Percentiles rank a stretch among this genome's conserved stretches.
Evolutionary conservation across 2,797 vertebrate species (phyloP).

Genomic region (Gephyroberyx darwinii): DNA sequence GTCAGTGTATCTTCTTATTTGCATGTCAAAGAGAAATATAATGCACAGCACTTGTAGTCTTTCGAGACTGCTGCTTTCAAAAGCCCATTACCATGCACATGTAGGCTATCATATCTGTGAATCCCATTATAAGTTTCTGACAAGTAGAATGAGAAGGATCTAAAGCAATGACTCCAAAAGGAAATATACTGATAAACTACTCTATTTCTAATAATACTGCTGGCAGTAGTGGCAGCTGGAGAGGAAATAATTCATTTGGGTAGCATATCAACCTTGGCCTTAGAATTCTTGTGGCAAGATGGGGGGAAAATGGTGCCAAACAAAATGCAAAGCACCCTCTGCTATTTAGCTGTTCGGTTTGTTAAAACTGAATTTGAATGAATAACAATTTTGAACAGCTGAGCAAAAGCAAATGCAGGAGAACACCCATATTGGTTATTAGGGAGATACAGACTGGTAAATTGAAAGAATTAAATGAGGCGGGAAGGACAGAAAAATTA

Average conservation of each 20-base stretch:
- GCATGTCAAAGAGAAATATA: conserved; percentile 41
- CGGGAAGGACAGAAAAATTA: conserved; percentile 19
- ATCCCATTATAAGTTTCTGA: conserved; percentile 63
- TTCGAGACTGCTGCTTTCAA: conserved; percentile 50
- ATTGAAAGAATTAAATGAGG: conserved; percentile 57
- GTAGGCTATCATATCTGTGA: conserved; percentile 59
- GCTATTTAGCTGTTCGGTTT: conserved; percentile 32
- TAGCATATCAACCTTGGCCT: conserved; percentile 64
- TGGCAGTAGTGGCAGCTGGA: conserved; percentile 56
- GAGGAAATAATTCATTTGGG: conserved; percentile 63
- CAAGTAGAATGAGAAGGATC: conserved; percentile 65
- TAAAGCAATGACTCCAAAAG: conserved; percentile 63
- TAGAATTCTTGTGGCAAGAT: conserved; percentile 34
- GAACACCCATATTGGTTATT: conserved; percentile 52
- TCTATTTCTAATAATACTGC: conserved; percentile 61
- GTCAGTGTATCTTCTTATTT: conserved; percentile 38
- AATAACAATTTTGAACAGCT: conserved; percentile 19
- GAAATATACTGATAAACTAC: conserved; percentile 67
- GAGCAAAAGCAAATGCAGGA: conserved; percentile 36
- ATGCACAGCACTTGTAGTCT: conserved; percentile 32
- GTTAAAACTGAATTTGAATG: conserved; percentile 35
- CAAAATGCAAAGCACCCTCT: conserved; percentile 31
- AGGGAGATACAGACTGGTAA: conserved; percentile 53
- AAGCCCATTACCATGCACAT: conserved; percentile 59
- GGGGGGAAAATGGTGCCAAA: conserved; percentile 19